These are phyloP conservation scores for Litocranius walleri DNA, from an alignment of 2,113 vertebrate genomes.

Conservation along the genomic window DNA sequence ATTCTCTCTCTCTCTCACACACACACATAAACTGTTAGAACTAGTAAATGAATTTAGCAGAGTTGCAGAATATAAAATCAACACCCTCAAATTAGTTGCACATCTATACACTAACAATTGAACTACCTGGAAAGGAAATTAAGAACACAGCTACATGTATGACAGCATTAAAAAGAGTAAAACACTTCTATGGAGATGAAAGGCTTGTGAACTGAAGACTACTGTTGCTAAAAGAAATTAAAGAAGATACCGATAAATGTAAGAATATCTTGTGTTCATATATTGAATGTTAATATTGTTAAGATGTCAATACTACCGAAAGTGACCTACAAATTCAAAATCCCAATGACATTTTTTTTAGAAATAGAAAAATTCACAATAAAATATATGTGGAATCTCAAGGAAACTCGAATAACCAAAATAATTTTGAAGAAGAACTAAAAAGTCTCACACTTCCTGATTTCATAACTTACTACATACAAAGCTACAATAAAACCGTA, in stretches of 20 bases:
- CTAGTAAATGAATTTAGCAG: not conserved
- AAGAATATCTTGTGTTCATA: not conserved
- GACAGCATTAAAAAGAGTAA: not conserved
- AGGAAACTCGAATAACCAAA: not conserved
- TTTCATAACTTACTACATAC: not conserved
- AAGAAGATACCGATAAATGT: not conserved
- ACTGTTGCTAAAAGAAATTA: not conserved
- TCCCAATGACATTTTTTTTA: not conserved
- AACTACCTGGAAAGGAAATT: not conserved
- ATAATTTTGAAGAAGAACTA: not conserved
- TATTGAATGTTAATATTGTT: not conserved
- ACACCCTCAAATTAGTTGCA: not conserved
- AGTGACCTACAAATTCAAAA: not conserved
- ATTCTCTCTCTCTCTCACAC: not conserved
- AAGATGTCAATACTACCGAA: not conserved
- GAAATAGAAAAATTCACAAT: not conserved
- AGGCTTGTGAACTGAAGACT: not conserved
- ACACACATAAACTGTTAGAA: not conserved
- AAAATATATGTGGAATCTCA: not conserved
- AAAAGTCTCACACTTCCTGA: not conserved
- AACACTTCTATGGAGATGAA: not conserved
- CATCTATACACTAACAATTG: not conserved
- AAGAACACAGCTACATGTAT: not conserved
- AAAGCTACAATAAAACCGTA: not conserved
- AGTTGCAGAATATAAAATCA: not conserved